These are phyloP conservation scores for Drosophila anomalipes DNA, from an alignment of 2,888 invertebrate genomes.

Conservation along the genomic window DNA sequence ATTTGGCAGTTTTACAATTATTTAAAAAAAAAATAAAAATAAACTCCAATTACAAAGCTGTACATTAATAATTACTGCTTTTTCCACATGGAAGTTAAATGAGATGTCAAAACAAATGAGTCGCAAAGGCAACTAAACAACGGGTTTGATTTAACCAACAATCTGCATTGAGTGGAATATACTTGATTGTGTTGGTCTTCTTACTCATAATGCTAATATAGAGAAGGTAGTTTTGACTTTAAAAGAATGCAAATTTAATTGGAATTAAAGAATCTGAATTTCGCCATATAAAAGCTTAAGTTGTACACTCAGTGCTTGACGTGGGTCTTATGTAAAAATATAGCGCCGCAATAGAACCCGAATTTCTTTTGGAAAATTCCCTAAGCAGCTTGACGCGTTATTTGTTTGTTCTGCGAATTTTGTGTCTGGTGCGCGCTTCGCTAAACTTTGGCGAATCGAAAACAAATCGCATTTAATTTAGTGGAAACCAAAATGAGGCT, in stretches of 20 bases:
- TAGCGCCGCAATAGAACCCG: neutral
- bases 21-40: neutral
- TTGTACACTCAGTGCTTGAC: neutral
- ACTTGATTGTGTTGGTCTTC: neutral
- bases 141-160: neutral
- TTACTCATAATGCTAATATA: neutral
- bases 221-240: neutral
- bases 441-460: conserved; percentile 20
- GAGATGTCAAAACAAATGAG: neutral
- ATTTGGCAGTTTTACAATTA: neutral
- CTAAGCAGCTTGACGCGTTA: neutral
- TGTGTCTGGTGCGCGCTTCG: conserved; percentile 19
- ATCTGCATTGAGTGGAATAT: neutral
- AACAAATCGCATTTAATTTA: conserved; percentile 78
- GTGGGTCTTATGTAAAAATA: neutral
- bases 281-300: neutral
- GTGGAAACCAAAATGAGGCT: conserved; percentile 68
- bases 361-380: neutral
- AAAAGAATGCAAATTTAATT: neutral
- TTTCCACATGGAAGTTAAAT: neutral
- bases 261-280: too few relatives aligned
- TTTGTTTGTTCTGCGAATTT: neutral
- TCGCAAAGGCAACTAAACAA: neutral
- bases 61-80: neutral
- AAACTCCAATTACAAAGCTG: neutral